Base-by-base conservation (phyloP, 2,113 vertebrate species). In the Phrynosoma platyrhinos region DNA sequence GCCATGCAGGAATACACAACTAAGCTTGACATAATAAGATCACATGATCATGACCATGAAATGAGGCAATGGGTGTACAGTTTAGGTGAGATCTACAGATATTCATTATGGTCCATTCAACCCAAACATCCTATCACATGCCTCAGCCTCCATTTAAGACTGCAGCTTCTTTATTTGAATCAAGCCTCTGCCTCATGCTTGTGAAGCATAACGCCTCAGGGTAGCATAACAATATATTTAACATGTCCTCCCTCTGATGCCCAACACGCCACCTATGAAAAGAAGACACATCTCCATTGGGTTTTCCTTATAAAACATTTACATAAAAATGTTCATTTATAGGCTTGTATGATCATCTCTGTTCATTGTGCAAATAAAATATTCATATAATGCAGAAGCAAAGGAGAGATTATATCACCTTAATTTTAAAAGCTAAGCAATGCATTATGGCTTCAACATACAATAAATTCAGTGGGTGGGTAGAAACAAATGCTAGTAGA, bases 261-360 rank as follows among this genome's bases (percentile, higher is more conserved):
- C 30, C 93, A 93, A 89, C 27, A 88, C 79, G 87, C 89, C 36
- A 91, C 52, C 30, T 91, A 87, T 79, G 93, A 93, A 94, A 95
- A 93, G 89, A 94, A 94, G 72, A 93, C 90, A 47, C 23, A 93
- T 84, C 87, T 89, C 87, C 79, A 72, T 91, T 84, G 92, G 85
- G 32, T 91, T 92, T 95, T 92, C 82, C 86, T 94, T 94, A 87
- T 91, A 94, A 95, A 97, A 92, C 93, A 96, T 92, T 96, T 95
- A 91, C 90, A 89, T 90, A 83, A 92, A 95, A 95, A 88, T 89
- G 88, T 69, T 77, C 82, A 81, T 92, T 94, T 92, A 92, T 91
- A 94, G 91, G 47, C 89, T 94, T 91, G 53, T 69, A 84, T 75
- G 90, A 92, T 86, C 36, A 91, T 94, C 95, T 90, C 94, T 85